These are phyloP conservation scores for Mayetiola destructor DNA, from an alignment of 2,888 invertebrate species.

Conservation along the genomic window DNA sequence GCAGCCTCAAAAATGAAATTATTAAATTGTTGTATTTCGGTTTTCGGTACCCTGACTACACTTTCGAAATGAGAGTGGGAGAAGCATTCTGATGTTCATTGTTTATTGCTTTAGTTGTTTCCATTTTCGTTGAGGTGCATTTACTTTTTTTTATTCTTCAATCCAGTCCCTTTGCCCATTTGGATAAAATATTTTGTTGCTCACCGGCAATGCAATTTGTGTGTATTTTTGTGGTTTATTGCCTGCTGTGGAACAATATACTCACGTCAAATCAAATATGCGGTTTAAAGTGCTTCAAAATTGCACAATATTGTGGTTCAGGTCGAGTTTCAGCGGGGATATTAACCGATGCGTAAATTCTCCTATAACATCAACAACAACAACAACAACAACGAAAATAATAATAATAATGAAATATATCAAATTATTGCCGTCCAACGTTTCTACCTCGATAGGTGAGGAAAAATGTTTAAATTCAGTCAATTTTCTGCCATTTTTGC, in stretches of 20 bases:
- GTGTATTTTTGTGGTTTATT: conserved; percentile 3
- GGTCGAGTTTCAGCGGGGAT: background rate
- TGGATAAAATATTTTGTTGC: no score
- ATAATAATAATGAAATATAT: no score
- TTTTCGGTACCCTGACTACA: no score
- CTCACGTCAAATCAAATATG: background rate
- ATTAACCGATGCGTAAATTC: conserved; percentile 7
- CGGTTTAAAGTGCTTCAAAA: background rate
- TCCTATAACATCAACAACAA: background rate
- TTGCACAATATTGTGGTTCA: conserved; percentile 7
- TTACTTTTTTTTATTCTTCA: background rate
- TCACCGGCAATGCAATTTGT: conserved; percentile 10
- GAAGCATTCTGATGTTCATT: no score
- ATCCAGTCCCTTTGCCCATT: no score
- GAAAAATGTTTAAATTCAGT: no score
- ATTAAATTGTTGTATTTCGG: no score
- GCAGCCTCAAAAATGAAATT: no score
- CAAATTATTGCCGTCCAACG: no score
- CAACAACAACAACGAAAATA: background rate
- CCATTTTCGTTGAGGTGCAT: background rate
- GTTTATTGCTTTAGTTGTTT: background rate
- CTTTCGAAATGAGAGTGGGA: no score
- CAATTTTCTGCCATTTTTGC: no score
- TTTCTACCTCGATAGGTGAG: no score
- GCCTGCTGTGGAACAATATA: background rate